Percentiles rank a stretch among this genome's conserved stretches.
Conservation (phyloP, 2,888 invertebrate species). For the Melanostoma scalare region DNA sequence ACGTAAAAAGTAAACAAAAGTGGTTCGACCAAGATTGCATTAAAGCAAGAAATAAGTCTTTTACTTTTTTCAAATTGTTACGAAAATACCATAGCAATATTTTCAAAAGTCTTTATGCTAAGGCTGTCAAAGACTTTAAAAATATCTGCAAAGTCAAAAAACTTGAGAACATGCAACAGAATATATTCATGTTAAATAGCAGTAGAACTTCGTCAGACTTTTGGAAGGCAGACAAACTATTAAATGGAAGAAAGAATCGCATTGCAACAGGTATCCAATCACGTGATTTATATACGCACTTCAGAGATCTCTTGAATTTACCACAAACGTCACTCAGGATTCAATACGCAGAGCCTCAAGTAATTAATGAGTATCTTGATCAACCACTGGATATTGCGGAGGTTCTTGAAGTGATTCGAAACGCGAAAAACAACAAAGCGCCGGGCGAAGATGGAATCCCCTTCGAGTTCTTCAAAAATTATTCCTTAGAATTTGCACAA, state of each 20-base stretch:
- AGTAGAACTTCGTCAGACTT: neutral
- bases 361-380: neutral
- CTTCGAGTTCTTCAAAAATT: slow-evolving; percentile 23
- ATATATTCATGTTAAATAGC: neutral
- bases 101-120: neutral
- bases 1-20: neutral
- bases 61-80: neutral
- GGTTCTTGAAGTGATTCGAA: neutral
- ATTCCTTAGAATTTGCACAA: no score
- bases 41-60: neutral
- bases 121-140: no score
- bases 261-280: neutral
- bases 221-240: neutral
- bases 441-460: slow-evolving; percentile 3
- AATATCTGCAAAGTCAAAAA: no score
- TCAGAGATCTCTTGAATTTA: neutral
- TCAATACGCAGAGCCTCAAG: neutral
- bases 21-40: neutral
- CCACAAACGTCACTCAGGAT: neutral
- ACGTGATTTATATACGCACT: neutral
- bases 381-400: neutral
- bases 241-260: neutral
- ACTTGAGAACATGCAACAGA: no score
- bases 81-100: neutral
- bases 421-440: slow-evolving; percentile 1